These are phyloP conservation scores for Drosophila acutilabella DNA, from an alignment of 2,888 invertebrate species.

Conservation along the genomic window DNA sequence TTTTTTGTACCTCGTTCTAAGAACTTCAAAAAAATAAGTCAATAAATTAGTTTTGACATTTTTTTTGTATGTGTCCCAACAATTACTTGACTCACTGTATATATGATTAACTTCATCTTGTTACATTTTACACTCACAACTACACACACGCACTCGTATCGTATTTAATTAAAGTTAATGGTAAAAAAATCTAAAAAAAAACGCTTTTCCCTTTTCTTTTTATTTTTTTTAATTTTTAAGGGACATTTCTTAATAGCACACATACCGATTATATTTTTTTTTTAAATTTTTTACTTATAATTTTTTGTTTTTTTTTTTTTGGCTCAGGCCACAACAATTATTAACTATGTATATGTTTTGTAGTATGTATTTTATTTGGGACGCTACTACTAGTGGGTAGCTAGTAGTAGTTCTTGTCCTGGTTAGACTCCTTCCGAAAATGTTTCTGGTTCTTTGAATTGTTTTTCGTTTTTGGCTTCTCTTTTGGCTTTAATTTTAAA, in stretches of 20 bases:
- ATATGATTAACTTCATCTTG: conserved; percentile 5
- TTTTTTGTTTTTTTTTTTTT: conserved; percentile 5
- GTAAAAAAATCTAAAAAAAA: conserved; percentile 74
- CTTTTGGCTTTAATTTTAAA: conserved; percentile 16
- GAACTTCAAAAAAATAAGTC: neutral
- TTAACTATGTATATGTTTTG: conserved; percentile 5
- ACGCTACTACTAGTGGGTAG: conserved; percentile 7
- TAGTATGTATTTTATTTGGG: conserved; percentile 8
- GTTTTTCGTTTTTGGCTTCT: conserved; percentile 27
- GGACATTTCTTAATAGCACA: conserved; percentile 39
- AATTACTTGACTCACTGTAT: neutral
- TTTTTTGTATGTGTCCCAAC: neutral
- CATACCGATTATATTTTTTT: conserved; percentile 29
- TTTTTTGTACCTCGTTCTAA: neutral
- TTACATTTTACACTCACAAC: neutral
- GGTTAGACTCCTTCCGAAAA: conserved; percentile 1
- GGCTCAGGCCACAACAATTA: conserved; percentile 21
- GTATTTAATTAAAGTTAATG: conserved; percentile 58
- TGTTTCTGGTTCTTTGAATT: conserved; percentile 10
- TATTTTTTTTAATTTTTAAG: neutral
- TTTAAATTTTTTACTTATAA: conserved; percentile 4
- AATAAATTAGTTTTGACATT: no score
- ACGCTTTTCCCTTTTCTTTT: conserved; percentile 5
- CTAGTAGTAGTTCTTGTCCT: conserved; percentile 16
- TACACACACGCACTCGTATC: conserved; percentile 8